These are phyloP conservation scores for Spodoptera litura DNA, from an alignment of 1,140 invertebrate species.

Conservation along the genomic window DNA sequence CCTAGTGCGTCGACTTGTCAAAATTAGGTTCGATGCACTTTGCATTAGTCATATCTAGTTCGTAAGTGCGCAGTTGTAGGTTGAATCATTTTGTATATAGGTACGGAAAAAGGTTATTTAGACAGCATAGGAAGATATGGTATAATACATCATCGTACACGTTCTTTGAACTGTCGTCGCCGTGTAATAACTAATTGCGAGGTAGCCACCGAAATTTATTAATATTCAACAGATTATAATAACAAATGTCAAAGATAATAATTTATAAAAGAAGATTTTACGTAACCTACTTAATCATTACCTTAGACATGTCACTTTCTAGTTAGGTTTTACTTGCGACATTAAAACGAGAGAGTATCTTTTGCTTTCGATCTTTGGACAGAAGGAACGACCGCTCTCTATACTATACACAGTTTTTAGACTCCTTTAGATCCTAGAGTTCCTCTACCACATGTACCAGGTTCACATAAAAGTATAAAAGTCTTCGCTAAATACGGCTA, in stretches of 20 bases:
- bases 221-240: slow-evolving; percentile 31
- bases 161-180: slow-evolving; percentile 14
- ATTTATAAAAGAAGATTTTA: not conserved
- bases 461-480: no score
- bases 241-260: not conserved
- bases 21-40: slow-evolving; percentile 56
- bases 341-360: no score
- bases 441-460: no score
- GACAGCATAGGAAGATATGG: no score
- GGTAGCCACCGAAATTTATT: slow-evolving; percentile 24
- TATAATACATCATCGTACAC: not conserved
- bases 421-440: no score
- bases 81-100: slow-evolving; percentile 5
- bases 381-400: no score
- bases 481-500: no score
- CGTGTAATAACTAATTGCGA: not conserved
- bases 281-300: slow-evolving; percentile 4
- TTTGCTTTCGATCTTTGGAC: no score
- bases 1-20: slow-evolving; percentile 49
- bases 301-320: not conserved
- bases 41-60: slow-evolving; percentile 51
- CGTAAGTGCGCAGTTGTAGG: slow-evolving; percentile 23
- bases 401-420: no score
- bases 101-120: slow-evolving; percentile 3
- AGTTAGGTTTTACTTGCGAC: no score